Evolutionary conservation across 2,797 vertebrate genomes (phyloP).

Genomic region (Acipenser oxyrinchus): DNA sequence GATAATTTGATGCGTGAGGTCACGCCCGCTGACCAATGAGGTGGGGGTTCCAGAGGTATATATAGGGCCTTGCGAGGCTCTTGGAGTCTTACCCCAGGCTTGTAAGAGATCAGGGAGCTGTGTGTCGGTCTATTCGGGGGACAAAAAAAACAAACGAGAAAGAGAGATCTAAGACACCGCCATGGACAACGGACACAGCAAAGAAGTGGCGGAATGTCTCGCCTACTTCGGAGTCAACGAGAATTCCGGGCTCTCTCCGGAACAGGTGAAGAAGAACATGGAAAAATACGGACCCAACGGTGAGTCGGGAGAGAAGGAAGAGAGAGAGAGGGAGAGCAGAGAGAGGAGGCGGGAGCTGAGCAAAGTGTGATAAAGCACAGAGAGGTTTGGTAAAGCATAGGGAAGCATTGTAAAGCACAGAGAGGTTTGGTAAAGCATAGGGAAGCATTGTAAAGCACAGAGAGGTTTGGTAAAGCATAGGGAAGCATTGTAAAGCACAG

Average conservation of each 20-base stretch:
- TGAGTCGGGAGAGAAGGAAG: conserved; percentile 26
- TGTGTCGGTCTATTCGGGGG: not conserved
- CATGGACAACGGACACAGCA: conserved; percentile 53
- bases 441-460: too few relatives aligned
- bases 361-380: too few relatives aligned
- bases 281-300: conserved; percentile 56
- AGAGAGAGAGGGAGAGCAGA: too few relatives aligned
- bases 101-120: not conserved
- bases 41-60: not conserved
- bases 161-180: conserved; percentile 6
- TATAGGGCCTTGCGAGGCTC: not conserved
- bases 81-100: too few relatives aligned
- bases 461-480: too few relatives aligned
- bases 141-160: conserved; percentile 8
- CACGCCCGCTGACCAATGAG: not conserved
- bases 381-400: too few relatives aligned
- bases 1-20: not conserved
- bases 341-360: too few relatives aligned
- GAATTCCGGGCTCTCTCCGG: conserved; percentile 42
- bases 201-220: conserved; percentile 48
- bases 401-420: too few relatives aligned
- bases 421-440: too few relatives aligned
- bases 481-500: too few relatives aligned
- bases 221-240: conserved; percentile 57
- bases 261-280: conserved; percentile 48